Evolutionary conservation across 2,888 invertebrate species (phyloP), one percentile per base, ranked within the genome.

Genomic region (Sepiola atlantica): DNA sequence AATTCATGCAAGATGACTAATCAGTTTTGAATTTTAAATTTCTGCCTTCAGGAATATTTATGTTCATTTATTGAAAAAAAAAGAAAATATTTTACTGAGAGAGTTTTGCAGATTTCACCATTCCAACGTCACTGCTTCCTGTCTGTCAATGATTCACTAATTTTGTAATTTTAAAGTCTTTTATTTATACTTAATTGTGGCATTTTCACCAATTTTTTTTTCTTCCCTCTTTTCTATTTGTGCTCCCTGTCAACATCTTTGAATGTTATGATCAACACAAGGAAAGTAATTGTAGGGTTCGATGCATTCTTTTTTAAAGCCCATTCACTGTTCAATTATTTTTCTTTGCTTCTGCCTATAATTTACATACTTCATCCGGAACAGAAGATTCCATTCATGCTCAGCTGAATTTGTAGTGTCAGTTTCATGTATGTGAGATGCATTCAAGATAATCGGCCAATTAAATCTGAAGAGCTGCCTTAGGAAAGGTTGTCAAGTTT

Each of bases 151-250:
- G 77, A 77, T 77, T 77, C 77, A 77, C n/a, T 77, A n/a, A n/a
- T n/a, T n/a, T n/a, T 77, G n/a, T 18, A n/a, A 77, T n/a, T 77
- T 32, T 77, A 32, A 21, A 77, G 77, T 77, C 77, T 77, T n/a
- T 77, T 77, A 77, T 77, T 77, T 77, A 77, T n/a, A 77, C 77
- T 77, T 77, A 77, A 77, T 77, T 77, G n/a, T 77, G n/a, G n/a
- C 2, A 77, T 77, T n/a, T 77, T 77, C 18, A n/a, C 77, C 77
- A 77, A 32, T 77, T 21, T 77, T 32, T 77, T 32, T 77, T 4
- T 21, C 32, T 32, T 16, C 32, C 4, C 32, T 32, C n/a, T 32
- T 77, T 18, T 21, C 32, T 32, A 14, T n/a, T 77, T 77, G 14
- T n/a, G n/a, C 77, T n/a, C 77, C n/a, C 77, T n/a, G 77, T 32